Evolutionary conservation across 2,797 vertebrate genomes (phyloP).

Genomic region (Esox lucius): DNA sequence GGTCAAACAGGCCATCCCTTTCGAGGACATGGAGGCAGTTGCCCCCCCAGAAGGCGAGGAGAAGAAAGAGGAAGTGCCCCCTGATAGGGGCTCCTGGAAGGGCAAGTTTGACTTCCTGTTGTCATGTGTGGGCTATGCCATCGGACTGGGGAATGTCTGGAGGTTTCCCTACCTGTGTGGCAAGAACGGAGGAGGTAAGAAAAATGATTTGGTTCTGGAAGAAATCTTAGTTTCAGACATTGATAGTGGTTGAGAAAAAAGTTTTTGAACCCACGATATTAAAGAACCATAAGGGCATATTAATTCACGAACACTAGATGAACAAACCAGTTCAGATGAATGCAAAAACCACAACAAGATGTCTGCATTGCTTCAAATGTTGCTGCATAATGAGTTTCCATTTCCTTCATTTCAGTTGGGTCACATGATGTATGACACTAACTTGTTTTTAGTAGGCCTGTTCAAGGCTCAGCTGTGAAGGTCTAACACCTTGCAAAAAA

Average conservation of each 20-base stretch:
- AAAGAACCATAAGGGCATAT: not conserved
- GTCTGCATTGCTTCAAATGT: not conserved
- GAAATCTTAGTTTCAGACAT: not conserved
- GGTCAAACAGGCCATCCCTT: conserved; percentile 76
- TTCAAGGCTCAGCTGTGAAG: not conserved
- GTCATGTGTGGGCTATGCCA: conserved; percentile 90
- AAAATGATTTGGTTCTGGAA: not conserved
- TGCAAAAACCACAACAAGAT: not conserved
- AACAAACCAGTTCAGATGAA: not conserved
- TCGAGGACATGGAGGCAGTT: conserved; percentile 62
- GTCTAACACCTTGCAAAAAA: not conserved
- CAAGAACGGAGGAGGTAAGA: conserved; percentile 91
- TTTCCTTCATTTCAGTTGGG: not conserved
- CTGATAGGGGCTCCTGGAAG: conserved; percentile 88
- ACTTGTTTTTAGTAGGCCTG: not conserved
- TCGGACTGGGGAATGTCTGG: conserved; percentile 91
- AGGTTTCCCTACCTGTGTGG: conserved; percentile 92
- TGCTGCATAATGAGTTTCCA: not conserved
- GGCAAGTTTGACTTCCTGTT: conserved; percentile 92
- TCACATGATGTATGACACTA: not conserved
- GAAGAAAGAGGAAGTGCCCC: conserved; percentile 70
- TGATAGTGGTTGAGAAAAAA: not conserved
- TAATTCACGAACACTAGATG: not conserved
- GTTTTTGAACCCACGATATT: not conserved
- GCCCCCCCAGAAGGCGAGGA: conserved; percentile 39